A percentile compares a stretch with the other conserved stretches of the same genome.
These are phyloP conservation scores for Lutraria rhynchaena DNA, from an alignment of 1,140 invertebrate genomes.

Conservation along the genomic window DNA sequence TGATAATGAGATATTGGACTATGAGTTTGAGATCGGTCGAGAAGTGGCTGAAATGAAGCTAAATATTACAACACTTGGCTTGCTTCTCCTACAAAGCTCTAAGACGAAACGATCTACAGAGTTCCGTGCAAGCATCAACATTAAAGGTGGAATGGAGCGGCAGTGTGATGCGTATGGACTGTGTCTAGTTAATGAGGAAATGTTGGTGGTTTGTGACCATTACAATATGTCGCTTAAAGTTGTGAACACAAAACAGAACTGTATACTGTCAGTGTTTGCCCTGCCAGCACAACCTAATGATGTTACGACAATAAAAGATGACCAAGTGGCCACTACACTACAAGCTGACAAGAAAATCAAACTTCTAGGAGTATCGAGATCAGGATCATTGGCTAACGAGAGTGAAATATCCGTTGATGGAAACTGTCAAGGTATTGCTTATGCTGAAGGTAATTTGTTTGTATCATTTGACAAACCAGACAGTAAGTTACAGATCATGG, in stretches of 20 bases:
- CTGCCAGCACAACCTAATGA: slow-evolving; percentile 30
- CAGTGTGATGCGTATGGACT: slow-evolving; percentile 41
- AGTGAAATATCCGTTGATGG: slow-evolving; percentile 18
- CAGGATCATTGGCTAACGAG: slow-evolving; percentile 3
- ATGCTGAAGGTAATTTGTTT: slow-evolving; percentile 25
- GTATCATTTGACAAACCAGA: slow-evolving; percentile 23
- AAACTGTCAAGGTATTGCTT: slow-evolving; percentile 28
- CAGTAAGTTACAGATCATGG: slow-evolving; percentile 28
- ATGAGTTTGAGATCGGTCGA: slow-evolving; percentile 24
- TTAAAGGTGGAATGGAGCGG: slow-evolving; percentile 23
- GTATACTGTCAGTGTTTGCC: slow-evolving; percentile 22
- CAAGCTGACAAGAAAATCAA: slow-evolving; percentile 38
- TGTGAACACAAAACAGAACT: slow-evolving; percentile 27
- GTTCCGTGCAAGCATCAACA: slow-evolving; percentile 30
- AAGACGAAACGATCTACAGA: slow-evolving; percentile 30
- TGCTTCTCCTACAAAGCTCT: slow-evolving; percentile 22
- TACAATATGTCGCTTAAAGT: slow-evolving; percentile 40
- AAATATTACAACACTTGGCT: slow-evolving; percentile 7
- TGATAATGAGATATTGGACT: slow-evolving; percentile 32
- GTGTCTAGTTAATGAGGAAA: slow-evolving; percentile 18
- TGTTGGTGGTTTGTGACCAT: slow-evolving; percentile 25
- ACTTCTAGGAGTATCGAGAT: neutral
- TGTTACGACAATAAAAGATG: slow-evolving; percentile 25
- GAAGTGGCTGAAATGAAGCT: slow-evolving; percentile 21
- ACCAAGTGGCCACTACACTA: slow-evolving; percentile 14